phyloP scores from a whole-genome alignment of 1,140 invertebrate genomes.

The Drosophila tsacasi region DNA sequence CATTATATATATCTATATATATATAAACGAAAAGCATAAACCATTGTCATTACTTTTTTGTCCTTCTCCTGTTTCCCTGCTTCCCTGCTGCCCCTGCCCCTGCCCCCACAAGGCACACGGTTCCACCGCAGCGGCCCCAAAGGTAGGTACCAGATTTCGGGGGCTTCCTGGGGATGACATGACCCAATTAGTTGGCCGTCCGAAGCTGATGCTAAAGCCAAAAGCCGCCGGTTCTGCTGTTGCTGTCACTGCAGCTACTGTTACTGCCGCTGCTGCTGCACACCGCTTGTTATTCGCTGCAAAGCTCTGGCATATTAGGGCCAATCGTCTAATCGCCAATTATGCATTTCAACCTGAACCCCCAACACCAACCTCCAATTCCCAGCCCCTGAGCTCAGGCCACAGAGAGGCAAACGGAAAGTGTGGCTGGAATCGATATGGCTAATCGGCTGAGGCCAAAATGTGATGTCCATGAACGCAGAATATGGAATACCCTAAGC shows the following conservation, averaged over 20 bases:
- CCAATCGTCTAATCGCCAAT: constrained; percentile 83
- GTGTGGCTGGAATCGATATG: constrained; percentile 64
- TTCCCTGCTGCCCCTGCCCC: too few species aligned
- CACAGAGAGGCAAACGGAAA: constrained; percentile 9
- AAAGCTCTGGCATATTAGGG: constrained; percentile 76
- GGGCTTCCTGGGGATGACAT: constrained; percentile 41
- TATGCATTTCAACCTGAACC: constrained; percentile 66
- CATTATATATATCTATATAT: constrained; percentile 71
- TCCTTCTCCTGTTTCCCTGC: neutral
- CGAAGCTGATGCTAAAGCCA: constrained; percentile 44
- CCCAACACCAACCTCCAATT: constrained; percentile 3
- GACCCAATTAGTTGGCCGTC: constrained; percentile 66
- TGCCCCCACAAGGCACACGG: constrained; percentile 38
- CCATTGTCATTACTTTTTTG: constrained; percentile 69
- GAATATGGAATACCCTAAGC: constrained; percentile 41
- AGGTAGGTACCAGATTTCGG: constrained; percentile 1
- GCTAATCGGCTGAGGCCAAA: constrained; percentile 47
- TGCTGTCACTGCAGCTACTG: neutral
- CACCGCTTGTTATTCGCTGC: constrained; percentile 65
- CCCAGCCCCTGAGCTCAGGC: neutral
- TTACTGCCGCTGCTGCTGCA: constrained; percentile 39
- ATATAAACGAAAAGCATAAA: constrained; percentile 65
- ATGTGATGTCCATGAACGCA: constrained; percentile 27
- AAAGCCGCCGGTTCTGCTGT: constrained; percentile 17
- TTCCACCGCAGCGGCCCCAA: constrained; percentile 6